Base-by-base conservation (phyloP, 2,888 invertebrate species). In the Neoascia interrupta region DNA sequence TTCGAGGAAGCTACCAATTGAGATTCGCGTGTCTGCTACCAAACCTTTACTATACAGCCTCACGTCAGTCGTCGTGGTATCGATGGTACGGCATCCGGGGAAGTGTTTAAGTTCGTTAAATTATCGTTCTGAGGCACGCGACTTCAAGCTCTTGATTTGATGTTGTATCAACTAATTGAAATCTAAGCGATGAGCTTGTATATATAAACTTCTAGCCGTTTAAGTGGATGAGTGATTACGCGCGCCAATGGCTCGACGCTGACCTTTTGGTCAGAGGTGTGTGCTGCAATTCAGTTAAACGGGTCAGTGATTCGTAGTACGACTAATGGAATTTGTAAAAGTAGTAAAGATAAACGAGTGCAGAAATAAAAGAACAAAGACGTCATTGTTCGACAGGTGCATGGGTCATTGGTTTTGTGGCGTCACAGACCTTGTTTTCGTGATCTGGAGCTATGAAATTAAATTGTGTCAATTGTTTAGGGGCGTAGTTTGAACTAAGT, bases 131-230 rank as follows among this genome's bases (percentile, higher is more conserved):
- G 26, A 28, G 26, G 58, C 76, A 76, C 76, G 76, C 76, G 76
- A 76, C 69, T 53, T 28, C 51, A 2, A 4, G 54, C 63, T 75
- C 58, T 45, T 45, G 61, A 75, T 75, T 75, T 51, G 56, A 54
- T 61, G 26, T 31, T 2, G 31, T 70, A 76, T 76, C 76, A 76
- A 70, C 70, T 76, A 70, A 76, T 76, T 76, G 76, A 64, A 76
- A 70, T 76, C 53, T 64, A 76, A 76, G 76, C 58, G 63, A 51
- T 70, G 56, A 63, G 63, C 11, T 63, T 54, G 61, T 53, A 53
- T 54, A 70, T 51, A 19, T 37, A 36, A 8, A 54, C 34, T 54
- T 34, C 15, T 28, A 21, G 10, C 19, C 61, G 43, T 15, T 51
- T 69, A 43, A 75, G 49, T 56, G 56, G 58, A 31, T 49, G 21